A percentile compares a stretch with the other conserved stretches of the same genome.
Evolutionary conservation across 1,140 invertebrate species (phyloP).

Genomic region (Ditylenchus dipsaci): DNA sequence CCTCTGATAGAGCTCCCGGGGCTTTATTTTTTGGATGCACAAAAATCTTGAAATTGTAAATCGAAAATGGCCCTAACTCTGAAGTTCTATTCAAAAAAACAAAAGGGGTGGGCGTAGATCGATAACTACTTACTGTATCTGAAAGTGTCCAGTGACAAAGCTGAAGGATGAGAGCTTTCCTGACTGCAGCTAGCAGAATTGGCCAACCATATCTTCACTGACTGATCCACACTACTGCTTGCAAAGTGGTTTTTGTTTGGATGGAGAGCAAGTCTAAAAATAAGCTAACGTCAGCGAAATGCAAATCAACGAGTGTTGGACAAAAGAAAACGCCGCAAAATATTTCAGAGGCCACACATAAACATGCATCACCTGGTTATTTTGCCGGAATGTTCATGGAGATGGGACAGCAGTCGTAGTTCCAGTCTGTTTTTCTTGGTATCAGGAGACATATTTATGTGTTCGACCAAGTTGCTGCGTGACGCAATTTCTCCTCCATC

Average conservation of each 20-base stretch:
- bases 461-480: background rate
- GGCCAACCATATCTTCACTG: constrained; percentile 40
- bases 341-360: too few species aligned
- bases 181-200: background rate
- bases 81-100: too few species aligned
- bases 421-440: constrained; percentile 15
- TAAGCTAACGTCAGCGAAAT: too few species aligned
- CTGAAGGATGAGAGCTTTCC: constrained; percentile 22
- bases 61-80: too few species aligned
- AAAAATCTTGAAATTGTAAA: too few species aligned
- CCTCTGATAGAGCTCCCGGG: too few species aligned
- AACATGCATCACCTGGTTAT: constrained; percentile 24
- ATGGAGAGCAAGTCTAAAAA: constrained; percentile 35
- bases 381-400: constrained; percentile 41
- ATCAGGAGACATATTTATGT: background rate
- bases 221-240: constrained; percentile 28
- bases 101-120: too few species aligned
- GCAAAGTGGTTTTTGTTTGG: constrained; percentile 37
- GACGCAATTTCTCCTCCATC: background rate
- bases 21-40: too few species aligned
- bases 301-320: too few species aligned
- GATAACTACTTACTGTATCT: constrained; percentile 38
- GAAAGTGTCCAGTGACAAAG: constrained; percentile 33
- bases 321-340: too few species aligned
- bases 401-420: constrained; percentile 32